These are phyloP conservation scores for Malthinus seriepunctatus DNA, from an alignment of 2,888 invertebrate species.

Conservation along the genomic window DNA sequence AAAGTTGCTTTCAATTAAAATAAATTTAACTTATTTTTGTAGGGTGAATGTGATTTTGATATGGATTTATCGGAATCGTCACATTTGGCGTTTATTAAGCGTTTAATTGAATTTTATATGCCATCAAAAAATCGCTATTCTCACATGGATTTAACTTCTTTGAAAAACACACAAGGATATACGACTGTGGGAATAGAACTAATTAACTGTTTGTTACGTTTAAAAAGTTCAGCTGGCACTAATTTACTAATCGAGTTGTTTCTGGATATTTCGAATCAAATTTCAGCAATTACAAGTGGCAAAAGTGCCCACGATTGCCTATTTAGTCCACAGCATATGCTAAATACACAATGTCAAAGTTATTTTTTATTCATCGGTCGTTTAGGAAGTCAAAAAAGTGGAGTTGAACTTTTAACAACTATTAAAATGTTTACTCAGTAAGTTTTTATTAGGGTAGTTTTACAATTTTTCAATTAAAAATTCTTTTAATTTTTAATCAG, in stretches of 20 bases:
- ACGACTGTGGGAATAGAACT: slow-evolving; percentile 73
- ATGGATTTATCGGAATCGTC: slow-evolving; percentile 65
- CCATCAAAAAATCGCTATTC: slow-evolving; percentile 89
- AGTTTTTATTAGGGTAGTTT: slow-evolving; percentile 40
- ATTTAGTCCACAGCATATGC: slow-evolving; percentile 86
- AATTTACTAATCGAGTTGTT: slow-evolving; percentile 78
- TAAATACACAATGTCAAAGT: slow-evolving; percentile 88
- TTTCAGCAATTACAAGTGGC: slow-evolving; percentile 71
- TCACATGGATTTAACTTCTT: slow-evolving; percentile 73
- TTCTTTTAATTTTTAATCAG: slow-evolving; percentile 9
- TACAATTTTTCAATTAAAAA: slow-evolving; percentile 1
- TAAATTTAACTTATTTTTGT: slow-evolving; percentile 20
- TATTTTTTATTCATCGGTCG: slow-evolving; percentile 94
- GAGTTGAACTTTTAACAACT: slow-evolving; percentile 72
- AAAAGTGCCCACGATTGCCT: slow-evolving; percentile 83
- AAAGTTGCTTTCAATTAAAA: slow-evolving; percentile 1
- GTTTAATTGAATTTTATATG: slow-evolving; percentile 81
- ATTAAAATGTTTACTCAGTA: slow-evolving; percentile 77
- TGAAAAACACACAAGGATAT: slow-evolving; percentile 62
- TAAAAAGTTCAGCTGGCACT: slow-evolving; percentile 65
- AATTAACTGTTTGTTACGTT: slow-evolving; percentile 70
- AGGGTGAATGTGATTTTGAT: slow-evolving; percentile 52
- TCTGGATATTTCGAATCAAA: slow-evolving; percentile 75
- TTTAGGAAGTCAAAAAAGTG: slow-evolving; percentile 72
- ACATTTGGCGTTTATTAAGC: slow-evolving; percentile 69